Percentiles rank a stretch among this genome's conserved stretches.
phyloP scores from a whole-genome alignment of 2,888 invertebrate species.

The Drosophila melanocephala region DNA sequence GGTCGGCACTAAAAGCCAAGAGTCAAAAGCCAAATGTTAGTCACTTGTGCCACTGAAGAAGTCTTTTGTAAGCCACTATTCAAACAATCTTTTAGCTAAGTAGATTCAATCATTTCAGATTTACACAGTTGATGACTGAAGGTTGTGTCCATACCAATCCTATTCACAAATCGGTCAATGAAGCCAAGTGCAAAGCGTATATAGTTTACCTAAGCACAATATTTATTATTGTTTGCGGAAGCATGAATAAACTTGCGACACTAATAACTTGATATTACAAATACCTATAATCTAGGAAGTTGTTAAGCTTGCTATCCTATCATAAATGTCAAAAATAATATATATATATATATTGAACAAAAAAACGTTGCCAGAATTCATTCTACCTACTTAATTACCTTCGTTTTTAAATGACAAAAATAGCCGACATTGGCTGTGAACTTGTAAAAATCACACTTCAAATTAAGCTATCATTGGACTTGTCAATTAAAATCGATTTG shows the following conservation, averaged over 20 bases:
- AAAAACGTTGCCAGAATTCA: background rate
- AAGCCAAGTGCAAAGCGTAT: slow-evolving; percentile 4
- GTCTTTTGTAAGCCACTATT: slow-evolving; percentile 33
- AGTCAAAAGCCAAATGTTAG: slow-evolving; percentile 1
- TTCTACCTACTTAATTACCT: background rate
- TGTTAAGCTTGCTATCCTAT: background rate
- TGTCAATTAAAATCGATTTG: slow-evolving; percentile 37
- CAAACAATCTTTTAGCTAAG: slow-evolving; percentile 44
- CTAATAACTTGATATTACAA: background rate
- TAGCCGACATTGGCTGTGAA: slow-evolving; percentile 2
- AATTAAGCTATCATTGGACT: slow-evolving; percentile 23
- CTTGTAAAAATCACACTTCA: slow-evolving; percentile 16
- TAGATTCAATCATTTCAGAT: slow-evolving; percentile 9
- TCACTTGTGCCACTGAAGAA: slow-evolving; percentile 62
- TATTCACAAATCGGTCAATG: slow-evolving; percentile 37
- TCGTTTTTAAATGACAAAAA: background rate
- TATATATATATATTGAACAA: background rate
- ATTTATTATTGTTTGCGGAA: slow-evolving; percentile 17
- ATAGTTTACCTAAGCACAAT: slow-evolving; percentile 14
- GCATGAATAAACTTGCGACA: background rate
- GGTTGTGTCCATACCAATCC: slow-evolving; percentile 31
- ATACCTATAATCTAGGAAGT: background rate
- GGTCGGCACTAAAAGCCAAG: slow-evolving; percentile 19
- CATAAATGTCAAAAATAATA: background rate
- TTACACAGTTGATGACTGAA: slow-evolving; percentile 28